phyloP scores from a whole-genome alignment of 2,113 vertebrate genomes.

The Crotalus helleri region DNA sequence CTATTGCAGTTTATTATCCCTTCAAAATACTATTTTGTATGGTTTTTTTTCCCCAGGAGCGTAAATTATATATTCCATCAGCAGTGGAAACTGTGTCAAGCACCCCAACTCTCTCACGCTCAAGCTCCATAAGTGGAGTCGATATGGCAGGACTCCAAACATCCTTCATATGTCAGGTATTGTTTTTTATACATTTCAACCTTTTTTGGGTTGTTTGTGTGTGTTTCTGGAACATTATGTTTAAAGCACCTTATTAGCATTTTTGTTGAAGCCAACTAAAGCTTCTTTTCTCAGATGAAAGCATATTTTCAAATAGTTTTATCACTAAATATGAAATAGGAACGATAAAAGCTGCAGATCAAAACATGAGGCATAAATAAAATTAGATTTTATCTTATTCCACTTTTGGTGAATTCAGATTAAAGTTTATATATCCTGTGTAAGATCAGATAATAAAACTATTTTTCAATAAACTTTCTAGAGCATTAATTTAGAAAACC shows the following conservation, averaged over 20 bases:
- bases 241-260: rapidly evolving
- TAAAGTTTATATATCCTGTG: not conserved
- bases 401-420: not conserved
- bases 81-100: slow-evolving; percentile 80
- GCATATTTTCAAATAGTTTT: not conserved
- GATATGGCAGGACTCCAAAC: slow-evolving; percentile 85
- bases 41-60: slow-evolving; percentile 73
- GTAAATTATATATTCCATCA: slow-evolving; percentile 71
- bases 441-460: not conserved
- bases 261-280: not conserved
- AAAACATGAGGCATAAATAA: not conserved
- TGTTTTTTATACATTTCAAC: not conserved
- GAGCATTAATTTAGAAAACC: not conserved
- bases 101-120: slow-evolving; percentile 89
- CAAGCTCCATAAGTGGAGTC: slow-evolving; percentile 88
- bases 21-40: not conserved
- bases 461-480: not conserved
- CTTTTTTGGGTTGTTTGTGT: not conserved
- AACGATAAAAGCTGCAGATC: not conserved
- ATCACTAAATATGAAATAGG: rapidly evolving
- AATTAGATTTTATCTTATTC: not conserved
- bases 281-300: not conserved
- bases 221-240: not conserved
- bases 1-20: not conserved
- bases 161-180: slow-evolving; percentile 87